Conservation (phyloP, 2,113 vertebrate genomes). For the Strix aluco region DNA sequence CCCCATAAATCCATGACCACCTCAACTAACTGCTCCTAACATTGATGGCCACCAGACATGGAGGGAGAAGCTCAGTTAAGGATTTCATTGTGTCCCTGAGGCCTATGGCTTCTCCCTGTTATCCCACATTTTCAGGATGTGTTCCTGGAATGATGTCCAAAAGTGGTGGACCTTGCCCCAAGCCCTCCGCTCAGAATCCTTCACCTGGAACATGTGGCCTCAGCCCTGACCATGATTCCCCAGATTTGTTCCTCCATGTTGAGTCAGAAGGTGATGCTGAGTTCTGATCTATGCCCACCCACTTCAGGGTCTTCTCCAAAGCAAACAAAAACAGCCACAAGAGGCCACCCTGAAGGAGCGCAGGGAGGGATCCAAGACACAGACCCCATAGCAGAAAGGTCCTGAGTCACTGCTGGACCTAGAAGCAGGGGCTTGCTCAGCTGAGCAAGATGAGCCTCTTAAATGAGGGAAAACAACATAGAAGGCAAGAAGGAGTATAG, state of each 20-base stretch:
- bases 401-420: not conserved
- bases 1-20: not conserved
- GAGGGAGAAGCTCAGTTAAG: not conserved
- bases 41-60: not conserved
- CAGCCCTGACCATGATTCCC: not conserved
- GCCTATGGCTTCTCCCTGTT: not conserved
- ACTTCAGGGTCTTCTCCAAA: not conserved
- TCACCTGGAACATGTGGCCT: not conserved
- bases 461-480: not conserved
- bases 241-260: not conserved
- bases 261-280: accelerated
- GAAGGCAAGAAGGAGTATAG: not conserved
- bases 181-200: not conserved
- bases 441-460: not conserved
- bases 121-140: not conserved
- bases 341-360: not conserved
- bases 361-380: not conserved
- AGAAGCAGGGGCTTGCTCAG: not conserved
- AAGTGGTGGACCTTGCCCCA: not conserved
- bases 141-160: not conserved
- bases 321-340: not conserved
- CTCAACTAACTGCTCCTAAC: not conserved
- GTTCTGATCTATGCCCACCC: not conserved
- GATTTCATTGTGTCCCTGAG: not conserved
- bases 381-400: not conserved